Base-by-base conservation (phyloP, 2,888 invertebrate genomes). In the Stegophylla sp. region DNA sequence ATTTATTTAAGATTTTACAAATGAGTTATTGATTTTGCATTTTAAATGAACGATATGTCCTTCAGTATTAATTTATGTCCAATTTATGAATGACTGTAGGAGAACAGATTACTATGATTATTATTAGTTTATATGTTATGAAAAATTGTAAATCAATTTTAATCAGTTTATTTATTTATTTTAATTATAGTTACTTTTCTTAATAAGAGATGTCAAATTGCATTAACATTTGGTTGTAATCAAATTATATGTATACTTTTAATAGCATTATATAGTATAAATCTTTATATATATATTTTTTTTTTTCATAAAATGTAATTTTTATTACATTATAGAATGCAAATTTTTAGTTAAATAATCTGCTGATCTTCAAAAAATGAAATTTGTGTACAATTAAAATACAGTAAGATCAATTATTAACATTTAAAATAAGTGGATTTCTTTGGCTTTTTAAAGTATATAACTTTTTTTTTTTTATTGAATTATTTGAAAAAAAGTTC, bases 81-180 rank as follows among this genome's bases (percentile, higher is more conserved):
- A 72, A 48, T 56, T 72, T 26, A 26, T 23, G 43, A 72, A 72
- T 56, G 56, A 72, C 72, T 72, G 26, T 51, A 56, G 17, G 72
- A 23, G 72, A 72, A 72, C 41, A 72, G 56, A 72, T 72, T 51
- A 72, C 41, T 41, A 26, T 34, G 7, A 4, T n/a, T 73, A 53
- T 69, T 69, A 48, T 15, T 53, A 51, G 64, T 41, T 64, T 20
- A 41, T 64, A 12, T 53, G 10, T 53, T 71, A 59, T 23, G 26
- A 23, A 17, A 26, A 59, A 71, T 53, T 41, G 20, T 53, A 23
- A 41, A 53, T 23, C 34, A 53, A 53, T 71, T 53, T 71, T 53
- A 15, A 53, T 53, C 71, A 34, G 34, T 53, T 71, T 9, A 15
- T 41, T 53, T 71, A 53, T 53, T 56, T 56, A 53, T 53, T 56